Evolutionary conservation across 1,140 invertebrate species (phyloP).

Genomic region (Apis cerana): DNA sequence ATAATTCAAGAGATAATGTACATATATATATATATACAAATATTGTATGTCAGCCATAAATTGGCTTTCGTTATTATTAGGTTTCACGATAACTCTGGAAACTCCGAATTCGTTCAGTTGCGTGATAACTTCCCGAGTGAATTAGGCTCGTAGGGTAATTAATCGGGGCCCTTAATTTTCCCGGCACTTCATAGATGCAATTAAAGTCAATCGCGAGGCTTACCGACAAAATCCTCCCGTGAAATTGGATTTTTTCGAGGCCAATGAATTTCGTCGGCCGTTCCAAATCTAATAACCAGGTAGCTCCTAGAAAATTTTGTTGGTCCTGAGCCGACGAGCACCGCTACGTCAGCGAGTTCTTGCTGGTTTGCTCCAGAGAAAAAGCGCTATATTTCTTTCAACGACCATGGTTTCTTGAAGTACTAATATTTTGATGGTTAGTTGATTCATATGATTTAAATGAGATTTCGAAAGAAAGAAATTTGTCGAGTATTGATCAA

Average conservation of each 20-base stretch:
- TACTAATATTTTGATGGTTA: neutral
- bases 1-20: too few relatives aligned
- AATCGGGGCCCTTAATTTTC: constrained; percentile 6
- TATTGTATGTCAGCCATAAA: too few relatives aligned
- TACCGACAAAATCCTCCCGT: neutral
- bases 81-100: neutral
- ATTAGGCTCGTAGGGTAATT: neutral
- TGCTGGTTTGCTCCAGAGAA: neutral
- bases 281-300: constrained; percentile 28
- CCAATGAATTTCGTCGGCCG: neutral
- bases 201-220: constrained; percentile 7
- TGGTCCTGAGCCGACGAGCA: too few relatives aligned
- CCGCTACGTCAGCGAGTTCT: constrained; percentile 12
- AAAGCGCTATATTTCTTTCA: neutral
- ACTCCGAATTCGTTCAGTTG: neutral
- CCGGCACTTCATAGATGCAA: neutral
- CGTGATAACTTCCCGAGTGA: neutral
- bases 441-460: too few relatives aligned
- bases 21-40: too few relatives aligned
- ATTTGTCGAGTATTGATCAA: too few relatives aligned
- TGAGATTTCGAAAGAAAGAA: too few relatives aligned
- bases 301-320: constrained; percentile 15
- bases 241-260: constrained; percentile 24
- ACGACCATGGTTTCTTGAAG: neutral
- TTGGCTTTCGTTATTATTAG: neutral